These are phyloP conservation scores for Synanthedon tipuliformis DNA, from an alignment of 2,888 invertebrate genomes.

Conservation along the genomic window DNA sequence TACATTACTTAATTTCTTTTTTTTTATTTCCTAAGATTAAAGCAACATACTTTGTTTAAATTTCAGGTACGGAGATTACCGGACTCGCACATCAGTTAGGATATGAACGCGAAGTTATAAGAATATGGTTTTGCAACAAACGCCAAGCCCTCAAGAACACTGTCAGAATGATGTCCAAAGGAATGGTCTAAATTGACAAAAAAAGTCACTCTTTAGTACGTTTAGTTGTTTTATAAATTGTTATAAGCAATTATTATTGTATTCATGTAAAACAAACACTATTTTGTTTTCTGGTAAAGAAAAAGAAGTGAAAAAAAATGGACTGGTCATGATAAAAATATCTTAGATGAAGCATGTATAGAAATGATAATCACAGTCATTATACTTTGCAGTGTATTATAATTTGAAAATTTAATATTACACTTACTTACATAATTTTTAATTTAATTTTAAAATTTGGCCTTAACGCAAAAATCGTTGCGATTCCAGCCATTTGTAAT, in stretches of 20 bases:
- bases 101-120: constrained; percentile 96
- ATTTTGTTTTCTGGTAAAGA: no score
- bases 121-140: constrained; percentile 99
- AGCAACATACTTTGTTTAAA: constrained; percentile 3
- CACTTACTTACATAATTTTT: not conserved
- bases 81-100: constrained; percentile 94
- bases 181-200: constrained; percentile 73
- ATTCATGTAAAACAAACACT: no score
- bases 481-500: constrained; percentile 57
- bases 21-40: not conserved
- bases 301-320: no score
- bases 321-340: no score
- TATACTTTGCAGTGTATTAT: not conserved
- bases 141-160: constrained; percentile 97
- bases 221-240: no score
- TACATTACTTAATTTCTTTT: not conserved
- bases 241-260: no score
- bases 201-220: not conserved
- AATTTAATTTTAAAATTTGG: constrained; percentile 15
- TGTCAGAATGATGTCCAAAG: constrained; percentile 94
- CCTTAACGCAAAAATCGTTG: constrained; percentile 51
- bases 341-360: no score
- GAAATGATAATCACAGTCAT: no score
- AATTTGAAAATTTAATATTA: no score
- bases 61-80: constrained; percentile 94